Conservation (phyloP, 2,113 vertebrate genomes). For the Symphodus melops region DNA sequence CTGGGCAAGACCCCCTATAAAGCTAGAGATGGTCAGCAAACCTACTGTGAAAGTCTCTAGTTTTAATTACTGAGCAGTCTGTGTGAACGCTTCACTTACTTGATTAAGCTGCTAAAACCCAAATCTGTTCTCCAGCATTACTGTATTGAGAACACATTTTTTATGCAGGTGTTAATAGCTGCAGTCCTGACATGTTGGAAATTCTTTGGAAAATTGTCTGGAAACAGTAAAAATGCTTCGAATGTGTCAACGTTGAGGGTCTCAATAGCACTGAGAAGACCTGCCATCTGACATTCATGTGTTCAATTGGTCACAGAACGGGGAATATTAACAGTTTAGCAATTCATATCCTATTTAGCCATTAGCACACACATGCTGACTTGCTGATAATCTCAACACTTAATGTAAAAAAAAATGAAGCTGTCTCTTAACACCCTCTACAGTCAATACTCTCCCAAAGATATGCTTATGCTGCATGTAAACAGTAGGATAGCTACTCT, state of each 20-base stretch:
- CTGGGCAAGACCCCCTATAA: background rate
- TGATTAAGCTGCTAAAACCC: slow-evolving; percentile 44
- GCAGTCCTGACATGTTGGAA: slow-evolving; percentile 15
- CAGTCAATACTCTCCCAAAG: too few relatives aligned
- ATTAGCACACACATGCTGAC: too few relatives aligned
- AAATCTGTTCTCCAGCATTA: slow-evolving; percentile 21
- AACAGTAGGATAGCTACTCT: too few relatives aligned
- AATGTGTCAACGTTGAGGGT: background rate
- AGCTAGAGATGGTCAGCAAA: slow-evolving; percentile 40
- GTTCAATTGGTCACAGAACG: too few relatives aligned
- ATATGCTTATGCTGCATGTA: too few relatives aligned
- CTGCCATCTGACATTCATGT: too few relatives aligned
- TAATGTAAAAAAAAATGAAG: too few relatives aligned
- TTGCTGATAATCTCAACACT: too few relatives aligned
- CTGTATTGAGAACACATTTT: slow-evolving; percentile 23
- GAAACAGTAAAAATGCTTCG: background rate
- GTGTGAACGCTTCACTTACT: slow-evolving; percentile 13
- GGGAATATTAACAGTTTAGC: too few relatives aligned
- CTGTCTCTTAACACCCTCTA: too few relatives aligned
- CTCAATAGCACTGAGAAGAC: too few relatives aligned
- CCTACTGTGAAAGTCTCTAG: slow-evolving; percentile 53
- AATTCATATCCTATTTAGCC: too few relatives aligned
- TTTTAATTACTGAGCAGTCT: slow-evolving; percentile 48
- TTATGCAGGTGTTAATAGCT: slow-evolving; percentile 7
- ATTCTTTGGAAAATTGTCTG: background rate